phyloP scores from a whole-genome alignment of 2,888 invertebrate genomes.

The Tetrapedia diversipes region DNA sequence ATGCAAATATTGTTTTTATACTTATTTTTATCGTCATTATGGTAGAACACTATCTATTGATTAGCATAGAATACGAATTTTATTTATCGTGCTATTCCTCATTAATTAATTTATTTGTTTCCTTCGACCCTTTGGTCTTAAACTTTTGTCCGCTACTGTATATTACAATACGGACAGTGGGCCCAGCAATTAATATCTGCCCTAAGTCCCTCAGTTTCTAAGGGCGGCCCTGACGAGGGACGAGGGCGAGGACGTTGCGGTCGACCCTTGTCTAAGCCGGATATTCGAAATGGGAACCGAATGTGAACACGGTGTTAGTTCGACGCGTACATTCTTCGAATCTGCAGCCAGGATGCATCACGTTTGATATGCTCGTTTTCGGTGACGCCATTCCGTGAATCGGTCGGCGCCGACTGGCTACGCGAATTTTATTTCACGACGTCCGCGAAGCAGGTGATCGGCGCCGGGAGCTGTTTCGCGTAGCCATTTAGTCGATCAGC shows the following conservation, averaged over 20 bases:
- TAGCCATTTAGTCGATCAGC: neutral
- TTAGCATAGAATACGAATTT: too few species aligned
- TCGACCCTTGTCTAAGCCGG: slow-evolving; percentile 73
- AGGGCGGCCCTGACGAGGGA: too few species aligned
- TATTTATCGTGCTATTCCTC: too few species aligned
- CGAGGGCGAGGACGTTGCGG: slow-evolving; percentile 54
- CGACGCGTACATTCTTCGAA: slow-evolving; percentile 39
- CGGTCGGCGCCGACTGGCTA: slow-evolving; percentile 3
- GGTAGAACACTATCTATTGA: too few species aligned
- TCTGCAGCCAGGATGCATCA: slow-evolving; percentile 28
- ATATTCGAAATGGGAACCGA: slow-evolving; percentile 74
- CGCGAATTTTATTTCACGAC: slow-evolving; percentile 40
- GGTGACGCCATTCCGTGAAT: slow-evolving; percentile 23
- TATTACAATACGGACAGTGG: too few species aligned
- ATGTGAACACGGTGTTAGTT: slow-evolving; percentile 43
- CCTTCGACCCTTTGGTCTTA: too few species aligned
- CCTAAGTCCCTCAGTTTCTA: too few species aligned
- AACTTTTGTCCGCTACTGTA: too few species aligned
- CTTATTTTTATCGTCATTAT: too few species aligned
- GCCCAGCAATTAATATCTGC: too few species aligned
- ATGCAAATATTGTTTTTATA: too few species aligned
- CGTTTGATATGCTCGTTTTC: slow-evolving; percentile 55
- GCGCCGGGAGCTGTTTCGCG: slow-evolving; percentile 20
- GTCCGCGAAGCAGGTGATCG: slow-evolving; percentile 26
- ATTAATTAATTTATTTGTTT: too few species aligned